Conservation (phyloP, 2,113 vertebrate species). For the Periophthalmus modestus region DNA sequence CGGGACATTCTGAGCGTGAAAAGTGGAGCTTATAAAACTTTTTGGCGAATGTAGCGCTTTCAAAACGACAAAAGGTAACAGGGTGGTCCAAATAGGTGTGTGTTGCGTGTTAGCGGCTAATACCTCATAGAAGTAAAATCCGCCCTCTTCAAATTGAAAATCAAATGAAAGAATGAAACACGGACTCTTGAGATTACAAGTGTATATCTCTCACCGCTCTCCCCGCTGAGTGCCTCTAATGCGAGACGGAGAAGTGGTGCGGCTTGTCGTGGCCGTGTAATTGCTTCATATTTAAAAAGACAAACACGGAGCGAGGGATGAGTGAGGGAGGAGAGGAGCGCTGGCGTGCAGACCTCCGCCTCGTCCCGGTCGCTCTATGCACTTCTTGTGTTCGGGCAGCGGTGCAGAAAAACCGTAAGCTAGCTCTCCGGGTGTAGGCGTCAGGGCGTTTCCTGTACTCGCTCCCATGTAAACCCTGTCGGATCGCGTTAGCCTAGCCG, state of each 20-base stretch:
- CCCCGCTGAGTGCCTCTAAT: constrained; percentile 4
- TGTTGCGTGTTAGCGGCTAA: no score
- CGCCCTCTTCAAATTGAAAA: no score
- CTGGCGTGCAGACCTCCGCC: constrained; percentile 50
- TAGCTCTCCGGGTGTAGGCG: constrained; percentile 36
- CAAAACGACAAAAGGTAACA: no score
- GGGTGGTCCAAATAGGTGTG: no score
- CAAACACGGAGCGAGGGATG: constrained; percentile 45
- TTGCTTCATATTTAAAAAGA: constrained; percentile 73
- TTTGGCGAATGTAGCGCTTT: no score
- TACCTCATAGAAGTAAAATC: no score
- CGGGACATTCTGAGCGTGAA: no score
- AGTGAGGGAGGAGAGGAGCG: constrained; percentile 40
- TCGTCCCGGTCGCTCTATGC: constrained; percentile 68
- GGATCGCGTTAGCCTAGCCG: constrained; percentile 20
- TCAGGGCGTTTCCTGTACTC: not conserved
- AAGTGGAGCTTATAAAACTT: no score
- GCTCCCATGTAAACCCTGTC: constrained; percentile 19
- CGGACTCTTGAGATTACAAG: no score
- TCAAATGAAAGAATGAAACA: no score
- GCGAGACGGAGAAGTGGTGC: constrained; percentile 32
- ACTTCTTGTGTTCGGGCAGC: constrained; percentile 74
- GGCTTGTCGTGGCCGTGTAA: constrained; percentile 56
- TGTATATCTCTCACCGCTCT: no score
- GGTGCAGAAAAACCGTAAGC: constrained; percentile 67